phyloP scores from a whole-genome alignment of 2,888 invertebrate species.

The Plemyria rubiginata region DNA sequence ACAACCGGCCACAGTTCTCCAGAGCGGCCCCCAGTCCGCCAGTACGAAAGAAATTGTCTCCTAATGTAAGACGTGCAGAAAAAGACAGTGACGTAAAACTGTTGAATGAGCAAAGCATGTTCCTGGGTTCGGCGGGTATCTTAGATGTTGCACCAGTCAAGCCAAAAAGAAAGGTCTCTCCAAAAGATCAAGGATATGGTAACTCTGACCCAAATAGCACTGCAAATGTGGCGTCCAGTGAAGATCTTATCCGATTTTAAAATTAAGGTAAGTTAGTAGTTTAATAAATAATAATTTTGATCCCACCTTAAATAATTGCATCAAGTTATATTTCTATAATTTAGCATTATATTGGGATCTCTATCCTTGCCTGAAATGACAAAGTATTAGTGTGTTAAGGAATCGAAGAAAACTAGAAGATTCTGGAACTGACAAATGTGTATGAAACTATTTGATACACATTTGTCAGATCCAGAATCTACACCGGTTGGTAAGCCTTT shows the following conservation, averaged over 20 bases:
- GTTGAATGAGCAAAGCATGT: constrained; percentile 63
- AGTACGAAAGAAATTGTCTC: constrained; percentile 71
- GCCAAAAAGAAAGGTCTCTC: constrained; percentile 72
- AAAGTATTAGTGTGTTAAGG: constrained; percentile 23
- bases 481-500: neutral
- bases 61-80: constrained; percentile 55
- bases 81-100: constrained; percentile 52
- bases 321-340: constrained; percentile 18
- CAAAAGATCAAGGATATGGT: constrained; percentile 56
- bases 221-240: constrained; percentile 50
- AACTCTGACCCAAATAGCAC: constrained; percentile 45
- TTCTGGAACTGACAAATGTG: neutral
- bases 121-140: constrained; percentile 63
- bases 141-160: constrained; percentile 69
- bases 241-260: constrained; percentile 78
- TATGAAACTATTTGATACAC: too few species aligned
- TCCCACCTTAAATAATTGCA: constrained; percentile 36
- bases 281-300: constrained; percentile 30
- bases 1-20: constrained; percentile 69
- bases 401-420: constrained; percentile 4
- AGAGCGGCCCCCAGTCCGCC: constrained; percentile 80
- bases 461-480: too few species aligned
- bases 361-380: constrained; percentile 31
- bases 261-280: constrained; percentile 34
- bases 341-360: constrained; percentile 13